Conservation (phyloP, 2,113 vertebrate genomes). For the Ibidorhyncha struthersii region DNA sequence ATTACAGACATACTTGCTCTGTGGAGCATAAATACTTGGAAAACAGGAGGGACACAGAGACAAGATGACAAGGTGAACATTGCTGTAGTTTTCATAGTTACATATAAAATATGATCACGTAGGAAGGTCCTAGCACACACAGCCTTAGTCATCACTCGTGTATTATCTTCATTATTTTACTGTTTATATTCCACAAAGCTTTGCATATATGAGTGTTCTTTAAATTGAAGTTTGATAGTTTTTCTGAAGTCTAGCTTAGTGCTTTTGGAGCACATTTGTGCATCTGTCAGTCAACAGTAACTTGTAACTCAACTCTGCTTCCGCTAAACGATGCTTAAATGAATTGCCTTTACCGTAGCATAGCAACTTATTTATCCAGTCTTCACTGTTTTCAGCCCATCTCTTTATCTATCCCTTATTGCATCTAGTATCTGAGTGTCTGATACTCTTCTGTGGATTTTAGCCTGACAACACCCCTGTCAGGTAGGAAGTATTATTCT, state of each 20-base stretch:
- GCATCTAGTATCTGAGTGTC: neutral
- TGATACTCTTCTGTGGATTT: conserved; percentile 51
- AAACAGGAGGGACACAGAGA: neutral
- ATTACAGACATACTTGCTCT: neutral
- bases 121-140: neutral
- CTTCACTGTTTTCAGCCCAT: conserved; percentile 32
- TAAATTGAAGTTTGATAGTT: neutral
- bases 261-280: neutral
- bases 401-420: conserved; percentile 14
- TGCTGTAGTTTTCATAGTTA: neutral
- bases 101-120: neutral
- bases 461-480: conserved; percentile 36
- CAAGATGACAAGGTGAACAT: neutral
- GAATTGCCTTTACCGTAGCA: conserved; percentile 47
- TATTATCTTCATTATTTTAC: neutral
- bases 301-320: conserved; percentile 29
- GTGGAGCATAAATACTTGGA: neutral
- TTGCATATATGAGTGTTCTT: neutral
- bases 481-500: conserved; percentile 52
- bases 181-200: neutral
- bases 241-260: neutral
- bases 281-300: neutral
- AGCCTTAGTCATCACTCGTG: neutral
- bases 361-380: conserved; percentile 62
- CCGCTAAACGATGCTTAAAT: neutral